Conservation (phyloP, 2,797 vertebrate species). For the Mormyrus hasselquistii region DNA sequence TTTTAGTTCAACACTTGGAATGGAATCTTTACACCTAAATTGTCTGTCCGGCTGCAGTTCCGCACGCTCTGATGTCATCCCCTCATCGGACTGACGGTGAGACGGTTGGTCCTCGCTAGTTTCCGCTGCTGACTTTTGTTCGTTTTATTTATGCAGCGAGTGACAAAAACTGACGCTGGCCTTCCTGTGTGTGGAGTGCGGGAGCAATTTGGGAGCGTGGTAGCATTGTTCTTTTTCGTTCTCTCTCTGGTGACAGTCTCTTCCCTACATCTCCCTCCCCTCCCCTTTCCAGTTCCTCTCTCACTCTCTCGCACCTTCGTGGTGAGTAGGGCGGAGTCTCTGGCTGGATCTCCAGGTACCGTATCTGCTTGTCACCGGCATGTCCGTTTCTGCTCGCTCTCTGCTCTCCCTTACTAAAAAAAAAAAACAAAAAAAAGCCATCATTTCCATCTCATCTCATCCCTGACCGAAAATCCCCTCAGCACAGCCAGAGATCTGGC, state of each 20-base stretch:
- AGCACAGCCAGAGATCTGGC: neutral
- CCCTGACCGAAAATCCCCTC: constrained; percentile 4
- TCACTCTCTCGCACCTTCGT: constrained; percentile 94
- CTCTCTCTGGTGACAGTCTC: neutral
- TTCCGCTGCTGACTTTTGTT: neutral
- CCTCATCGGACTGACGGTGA: neutral
- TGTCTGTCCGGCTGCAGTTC: neutral
- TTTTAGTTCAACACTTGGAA: neutral
- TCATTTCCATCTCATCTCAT: neutral
- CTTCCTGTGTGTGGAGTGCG: neutral
- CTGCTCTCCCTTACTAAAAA: neutral
- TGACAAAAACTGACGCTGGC: neutral
- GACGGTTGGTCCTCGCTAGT: neutral
- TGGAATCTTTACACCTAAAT: neutral
- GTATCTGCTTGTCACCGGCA: constrained; percentile 41
- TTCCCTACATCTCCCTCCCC: constrained; percentile 7
- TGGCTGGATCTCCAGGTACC: constrained; percentile 96
- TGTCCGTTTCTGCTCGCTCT: neutral
- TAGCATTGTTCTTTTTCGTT: neutral
- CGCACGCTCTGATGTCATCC: neutral
- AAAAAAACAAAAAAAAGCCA: neutral
- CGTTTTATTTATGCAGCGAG: neutral
- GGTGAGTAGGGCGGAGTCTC: constrained; percentile 93
- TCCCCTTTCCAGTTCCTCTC: constrained; percentile 73
- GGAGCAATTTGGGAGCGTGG: neutral